Evolutionary conservation across 2,113 vertebrate species (phyloP), one percentile per base, ranked within the genome.

Genomic region (Dinomys branickii): DNA sequence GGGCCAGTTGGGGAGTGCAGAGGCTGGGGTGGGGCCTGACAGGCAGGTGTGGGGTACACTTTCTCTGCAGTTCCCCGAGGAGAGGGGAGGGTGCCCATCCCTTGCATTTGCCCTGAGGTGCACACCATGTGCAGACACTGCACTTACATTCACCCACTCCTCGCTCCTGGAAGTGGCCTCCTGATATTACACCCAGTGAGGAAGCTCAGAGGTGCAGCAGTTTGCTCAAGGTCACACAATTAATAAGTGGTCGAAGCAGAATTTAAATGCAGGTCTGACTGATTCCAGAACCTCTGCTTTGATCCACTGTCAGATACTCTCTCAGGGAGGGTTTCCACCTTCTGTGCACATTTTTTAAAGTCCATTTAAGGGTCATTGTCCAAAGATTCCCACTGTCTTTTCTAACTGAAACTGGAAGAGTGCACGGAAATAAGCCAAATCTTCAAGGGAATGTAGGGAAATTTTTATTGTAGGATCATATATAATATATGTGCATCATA

Each of bases 221-320:
- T 81, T 86, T 93, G 24, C 81, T 91, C 87, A 78, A 97, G 61
- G 83, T 78, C 90, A 89, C 69, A 50, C 28, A 26, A 69, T 71
- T 81, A 87, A 26, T 41, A 56, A n/a, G 4, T 61, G 19, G 26
- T n/a, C 47, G 78, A 95, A 56, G 30, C 80, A 78, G 75, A 87
- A 84, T 82, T 93, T 75, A 69, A 95, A 93, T 38, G 56, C 10
- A 71, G 50, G 28, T 52, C 38, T 65, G 22, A 65, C 35, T 85
- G 50, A 80, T 20, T 67, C 38, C 85, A 26, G 85, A 65, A 44
- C 30, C 73, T 88, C 38, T 47, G 50, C 44, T 75, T 91, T 75
- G 54, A 71, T 77, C 26, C 33, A 38, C 19, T 1, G 38, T 63
- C 26, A 54, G 4, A 14, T 26, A 16, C 5, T 63, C 33, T 63